These are phyloP conservation scores for Corvus hawaiiensis DNA, from an alignment of 2,113 vertebrate genomes.

Conservation along the genomic window DNA sequence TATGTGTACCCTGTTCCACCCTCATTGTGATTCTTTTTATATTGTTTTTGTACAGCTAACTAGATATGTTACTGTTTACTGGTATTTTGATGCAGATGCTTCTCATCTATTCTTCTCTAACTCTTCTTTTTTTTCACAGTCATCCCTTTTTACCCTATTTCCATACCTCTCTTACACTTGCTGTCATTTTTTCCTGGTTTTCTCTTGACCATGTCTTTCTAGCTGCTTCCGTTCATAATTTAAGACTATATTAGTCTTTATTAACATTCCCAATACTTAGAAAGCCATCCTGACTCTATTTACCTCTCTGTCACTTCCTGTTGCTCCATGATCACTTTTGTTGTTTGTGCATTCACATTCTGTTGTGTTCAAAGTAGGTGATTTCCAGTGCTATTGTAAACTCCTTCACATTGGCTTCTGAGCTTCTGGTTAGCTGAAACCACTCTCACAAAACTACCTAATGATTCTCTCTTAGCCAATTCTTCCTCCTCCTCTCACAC, in stretches of 20 bases:
- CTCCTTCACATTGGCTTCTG: background rate
- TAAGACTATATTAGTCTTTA: background rate
- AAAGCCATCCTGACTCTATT: background rate
- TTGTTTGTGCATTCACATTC: background rate
- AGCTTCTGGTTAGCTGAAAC: background rate
- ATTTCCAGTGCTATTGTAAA: background rate
- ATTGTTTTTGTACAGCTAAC: background rate
- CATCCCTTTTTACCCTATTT: background rate
- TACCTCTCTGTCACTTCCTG: background rate
- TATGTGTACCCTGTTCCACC: background rate
- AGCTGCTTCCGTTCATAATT: background rate
- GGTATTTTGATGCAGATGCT: background rate
- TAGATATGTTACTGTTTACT: background rate
- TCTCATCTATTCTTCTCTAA: background rate
- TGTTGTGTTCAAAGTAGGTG: background rate
- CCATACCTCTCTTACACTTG: background rate
- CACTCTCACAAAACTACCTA: background rate
- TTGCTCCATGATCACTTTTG: background rate
- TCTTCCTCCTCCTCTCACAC: background rate
- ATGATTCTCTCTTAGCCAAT: background rate
- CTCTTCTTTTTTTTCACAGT: background rate
- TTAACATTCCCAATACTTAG: background rate
- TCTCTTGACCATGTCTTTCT: background rate
- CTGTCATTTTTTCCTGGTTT: background rate
- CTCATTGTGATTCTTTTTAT: background rate